phyloP scores from a whole-genome alignment of 2,888 invertebrate genomes.

The Carpatolechia fugitivella region DNA sequence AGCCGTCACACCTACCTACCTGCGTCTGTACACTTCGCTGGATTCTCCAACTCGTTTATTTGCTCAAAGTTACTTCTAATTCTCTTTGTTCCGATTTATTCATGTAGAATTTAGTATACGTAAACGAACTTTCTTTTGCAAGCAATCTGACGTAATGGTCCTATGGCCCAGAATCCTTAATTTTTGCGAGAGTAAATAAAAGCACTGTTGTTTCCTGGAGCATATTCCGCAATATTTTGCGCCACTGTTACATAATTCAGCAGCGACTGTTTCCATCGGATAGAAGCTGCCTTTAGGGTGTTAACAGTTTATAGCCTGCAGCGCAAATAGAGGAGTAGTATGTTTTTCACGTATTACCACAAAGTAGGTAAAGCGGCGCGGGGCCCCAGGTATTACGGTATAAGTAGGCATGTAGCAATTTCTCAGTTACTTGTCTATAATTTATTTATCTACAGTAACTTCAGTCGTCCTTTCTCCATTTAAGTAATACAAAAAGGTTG shows the following conservation, averaged over 20 bases:
- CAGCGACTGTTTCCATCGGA: constrained; percentile 30
- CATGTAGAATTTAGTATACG: constrained; percentile 13
- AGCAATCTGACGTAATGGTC: constrained; percentile 21
- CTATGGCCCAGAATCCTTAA: constrained; percentile 20
- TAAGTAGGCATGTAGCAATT: too few species aligned
- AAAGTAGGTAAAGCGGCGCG: too few species aligned
- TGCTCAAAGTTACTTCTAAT: constrained; percentile 14
- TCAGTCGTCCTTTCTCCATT: background rate
- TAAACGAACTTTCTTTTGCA: constrained; percentile 10
- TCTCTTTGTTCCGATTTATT: constrained; percentile 20
- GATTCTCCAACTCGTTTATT: background rate
- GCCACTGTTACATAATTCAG: constrained; percentile 42
- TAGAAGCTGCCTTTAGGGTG: constrained; percentile 24
- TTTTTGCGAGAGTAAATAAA: constrained; percentile 30
- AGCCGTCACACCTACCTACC: background rate
- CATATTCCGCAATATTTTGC: constrained; percentile 38
- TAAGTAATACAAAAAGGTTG: background rate
- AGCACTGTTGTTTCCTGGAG: constrained; percentile 34
- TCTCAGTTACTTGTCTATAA: too few species aligned
- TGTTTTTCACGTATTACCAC: too few species aligned
- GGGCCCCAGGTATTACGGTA: too few species aligned
- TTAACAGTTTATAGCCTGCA: constrained; percentile 7
- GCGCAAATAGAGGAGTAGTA: background rate
- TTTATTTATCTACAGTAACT: too few species aligned
- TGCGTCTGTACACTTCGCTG: background rate